Evolutionary conservation across 2,797 vertebrate species (phyloP), one percentile per base, ranked within the genome.

Genomic region (Enteromius trimaculatus): DNA sequence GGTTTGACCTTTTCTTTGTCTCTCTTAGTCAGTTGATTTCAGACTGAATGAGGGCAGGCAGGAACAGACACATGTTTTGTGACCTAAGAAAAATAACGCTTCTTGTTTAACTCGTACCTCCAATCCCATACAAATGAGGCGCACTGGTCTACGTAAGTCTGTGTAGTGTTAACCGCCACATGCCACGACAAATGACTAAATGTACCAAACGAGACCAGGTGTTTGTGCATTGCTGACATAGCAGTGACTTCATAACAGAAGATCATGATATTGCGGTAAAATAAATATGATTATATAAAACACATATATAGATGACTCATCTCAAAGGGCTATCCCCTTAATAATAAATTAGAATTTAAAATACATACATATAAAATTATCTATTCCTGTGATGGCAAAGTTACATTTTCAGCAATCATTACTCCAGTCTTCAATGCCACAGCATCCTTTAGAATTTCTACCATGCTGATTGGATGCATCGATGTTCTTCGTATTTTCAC

Each of bases 21-120:
- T 77, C 88, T 74, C 88, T 80, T 89, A 88, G 85, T 89, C 80
- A 86, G 80, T 85, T 77, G 86, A 79, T 83, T 80, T 82, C 44
- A 77, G 66, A 75, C 72, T 65, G n/a, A 64, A 80, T 80, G 51
- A 55, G 62, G 79, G 42, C 69, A 29, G 71, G n/a, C 70, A 44
- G 51, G n/a, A 64, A 80, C 72, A 66, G 53, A 77, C 80, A 80
- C 13, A 75, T 65, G 71, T 37, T 88, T 88, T 87, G 78, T 86
- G 85, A 85, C 84, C 82, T 87, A 90, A 83, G 62, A 81, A 44
- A 80, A 39, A 62, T 23, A 60, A 62, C 8, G 11, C 44, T 80
- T 64, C 53, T 44, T 62, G 34, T 65, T 34, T 23, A 39, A 77
- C 39, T 47, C 26, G 49, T 51, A 47, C 53, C 23, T 75, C 23